A percentile compares a stretch with the other conserved stretches of the same genome.
phyloP scores from a whole-genome alignment of 1,140 invertebrate species.

The Lethrus apterus region DNA sequence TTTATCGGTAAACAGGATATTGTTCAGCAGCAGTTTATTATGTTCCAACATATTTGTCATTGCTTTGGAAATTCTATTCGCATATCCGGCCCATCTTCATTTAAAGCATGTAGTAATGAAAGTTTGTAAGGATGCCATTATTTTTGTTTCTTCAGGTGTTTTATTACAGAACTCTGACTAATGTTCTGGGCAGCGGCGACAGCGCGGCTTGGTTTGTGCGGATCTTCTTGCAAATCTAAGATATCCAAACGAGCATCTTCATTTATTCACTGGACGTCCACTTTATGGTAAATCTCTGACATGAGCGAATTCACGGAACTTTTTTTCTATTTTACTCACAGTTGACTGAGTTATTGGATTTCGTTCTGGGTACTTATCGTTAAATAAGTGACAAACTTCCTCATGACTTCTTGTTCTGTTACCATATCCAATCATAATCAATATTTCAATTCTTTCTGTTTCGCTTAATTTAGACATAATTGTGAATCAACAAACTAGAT shows the following conservation, averaged over 20 bases:
- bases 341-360: background rate
- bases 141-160: too few relatives aligned
- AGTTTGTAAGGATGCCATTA: too few relatives aligned
- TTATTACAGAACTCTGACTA: too few relatives aligned
- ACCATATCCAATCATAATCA: slow-evolving; percentile 4
- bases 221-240: background rate
- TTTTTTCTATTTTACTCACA: too few relatives aligned
- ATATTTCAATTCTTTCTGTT: background rate
- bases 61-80: too few relatives aligned
- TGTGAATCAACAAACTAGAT: too few relatives aligned
- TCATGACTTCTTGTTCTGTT: background rate
- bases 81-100: too few relatives aligned
- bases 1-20: too few relatives aligned
- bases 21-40: too few relatives aligned
- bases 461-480: background rate
- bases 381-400: slow-evolving; percentile 6
- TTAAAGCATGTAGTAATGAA: too few relatives aligned
- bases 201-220: background rate
- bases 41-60: too few relatives aligned
- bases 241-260: background rate
- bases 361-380: background rate
- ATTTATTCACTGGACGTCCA: background rate
- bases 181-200: too few relatives aligned
- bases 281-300: background rate
- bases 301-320: background rate